Percentiles rank a stretch among this genome's conserved stretches.
Evolutionary conservation across 2,113 vertebrate genomes (phyloP).

Genomic region (Entomyzon cyanotis): DNA sequence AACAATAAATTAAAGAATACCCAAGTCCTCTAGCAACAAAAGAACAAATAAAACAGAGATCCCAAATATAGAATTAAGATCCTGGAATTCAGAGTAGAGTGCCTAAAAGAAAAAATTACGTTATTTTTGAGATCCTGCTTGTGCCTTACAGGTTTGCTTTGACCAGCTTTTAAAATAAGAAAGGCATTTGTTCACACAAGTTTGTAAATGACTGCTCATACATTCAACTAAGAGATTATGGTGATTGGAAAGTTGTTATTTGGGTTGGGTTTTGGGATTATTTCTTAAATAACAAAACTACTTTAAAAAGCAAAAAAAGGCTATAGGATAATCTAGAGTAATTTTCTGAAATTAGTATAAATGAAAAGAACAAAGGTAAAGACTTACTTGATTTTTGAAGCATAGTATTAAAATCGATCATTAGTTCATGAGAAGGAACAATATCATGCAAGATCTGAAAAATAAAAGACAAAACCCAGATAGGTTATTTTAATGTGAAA

Average conservation of each 20-base stretch:
- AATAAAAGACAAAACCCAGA: neutral
- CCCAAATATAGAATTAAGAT: neutral
- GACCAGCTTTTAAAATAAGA: neutral
- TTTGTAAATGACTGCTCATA: neutral
- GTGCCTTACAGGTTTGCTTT: neutral
- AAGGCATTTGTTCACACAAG: neutral
- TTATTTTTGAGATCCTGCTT: neutral
- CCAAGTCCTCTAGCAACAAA: neutral
- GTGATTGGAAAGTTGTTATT: neutral
- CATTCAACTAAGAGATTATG: neutral
- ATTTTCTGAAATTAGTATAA: neutral
- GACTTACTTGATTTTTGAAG: conserved; percentile 84
- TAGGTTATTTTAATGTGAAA: neutral
- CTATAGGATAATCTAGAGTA: neutral
- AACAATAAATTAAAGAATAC: neutral
- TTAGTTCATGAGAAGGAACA: conserved; percentile 90
- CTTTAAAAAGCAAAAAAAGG: neutral
- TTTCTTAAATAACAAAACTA: neutral
- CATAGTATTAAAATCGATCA: conserved; percentile 86
- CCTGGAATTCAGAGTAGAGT: neutral
- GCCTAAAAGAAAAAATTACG: neutral
- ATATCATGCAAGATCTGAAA: conserved; percentile 79
- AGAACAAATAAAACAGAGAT: neutral
- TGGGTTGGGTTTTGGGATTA: neutral
- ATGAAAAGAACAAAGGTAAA: neutral